phyloP scores from a whole-genome alignment of 2,797 vertebrate genomes.

The Antennarius maculatus region DNA sequence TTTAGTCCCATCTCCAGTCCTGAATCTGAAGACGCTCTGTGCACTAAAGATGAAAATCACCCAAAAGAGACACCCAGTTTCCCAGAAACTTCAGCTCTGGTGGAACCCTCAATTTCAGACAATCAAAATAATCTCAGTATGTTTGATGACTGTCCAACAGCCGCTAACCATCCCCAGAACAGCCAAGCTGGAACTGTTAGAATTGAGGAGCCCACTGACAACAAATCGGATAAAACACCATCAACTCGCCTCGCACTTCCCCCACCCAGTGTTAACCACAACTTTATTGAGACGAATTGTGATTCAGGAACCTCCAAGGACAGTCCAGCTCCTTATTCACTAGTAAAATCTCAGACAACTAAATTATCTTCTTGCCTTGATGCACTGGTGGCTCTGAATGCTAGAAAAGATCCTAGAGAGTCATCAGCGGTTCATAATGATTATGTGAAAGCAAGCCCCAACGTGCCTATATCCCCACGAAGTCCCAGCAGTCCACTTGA shows the following conservation, averaged over 20 bases:
- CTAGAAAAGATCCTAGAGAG: constrained; percentile 87
- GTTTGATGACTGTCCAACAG: constrained; percentile 87
- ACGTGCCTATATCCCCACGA: constrained; percentile 90
- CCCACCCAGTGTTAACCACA: constrained; percentile 72
- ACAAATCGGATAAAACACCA: constrained; percentile 68
- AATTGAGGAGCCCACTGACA: constrained; percentile 59
- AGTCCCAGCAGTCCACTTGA: constrained; percentile 93
- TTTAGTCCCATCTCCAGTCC: constrained; percentile 95
- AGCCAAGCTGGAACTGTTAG: constrained; percentile 64
- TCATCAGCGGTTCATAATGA: constrained; percentile 78
- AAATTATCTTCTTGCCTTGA: constrained; percentile 93
- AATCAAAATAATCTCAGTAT: constrained; percentile 79
- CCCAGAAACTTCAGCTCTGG: constrained; percentile 77
- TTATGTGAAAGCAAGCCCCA: constrained; percentile 85
- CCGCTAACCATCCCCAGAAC: constrained; percentile 76
- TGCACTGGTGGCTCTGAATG: constrained; percentile 91
- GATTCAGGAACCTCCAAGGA: constrained; percentile 65
- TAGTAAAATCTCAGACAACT: constrained; percentile 85
- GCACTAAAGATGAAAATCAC: constrained; percentile 77
- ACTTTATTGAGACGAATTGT: constrained; percentile 72
- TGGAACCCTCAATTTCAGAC: constrained; percentile 80
- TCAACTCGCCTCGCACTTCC: constrained; percentile 72
- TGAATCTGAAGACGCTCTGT: constrained; percentile 84
- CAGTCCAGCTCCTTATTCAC: constrained; percentile 72
- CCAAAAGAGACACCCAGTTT: constrained; percentile 85